Percentiles rank a stretch among this genome's conserved stretches.
phyloP scores from a whole-genome alignment of 2,797 vertebrate genomes.

The Galago senegalensis region DNA sequence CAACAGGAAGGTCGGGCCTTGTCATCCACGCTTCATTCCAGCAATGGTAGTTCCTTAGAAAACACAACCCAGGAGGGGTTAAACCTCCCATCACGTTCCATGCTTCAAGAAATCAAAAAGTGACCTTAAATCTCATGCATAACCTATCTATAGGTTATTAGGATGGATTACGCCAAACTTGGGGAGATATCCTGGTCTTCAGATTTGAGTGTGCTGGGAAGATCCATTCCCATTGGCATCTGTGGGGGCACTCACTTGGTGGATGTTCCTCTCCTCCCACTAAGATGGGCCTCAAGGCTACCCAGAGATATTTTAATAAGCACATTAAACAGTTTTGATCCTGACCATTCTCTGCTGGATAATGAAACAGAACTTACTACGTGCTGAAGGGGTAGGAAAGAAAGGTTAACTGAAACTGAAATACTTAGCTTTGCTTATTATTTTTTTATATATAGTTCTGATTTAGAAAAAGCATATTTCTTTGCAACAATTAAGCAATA shows the following conservation, averaged over 20 bases:
- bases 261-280: background rate
- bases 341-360: background rate
- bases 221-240: background rate
- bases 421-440: conserved; percentile 19
- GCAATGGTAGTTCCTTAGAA: conserved; percentile 97
- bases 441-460: background rate
- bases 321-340: background rate
- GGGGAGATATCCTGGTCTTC: background rate
- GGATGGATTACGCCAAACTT: background rate
- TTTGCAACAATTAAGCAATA: conserved; percentile 56
- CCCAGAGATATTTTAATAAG: background rate
- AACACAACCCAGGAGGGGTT: conserved; percentile 66
- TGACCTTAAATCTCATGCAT: accelerated
- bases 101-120: background rate
- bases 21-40: conserved; percentile 99
- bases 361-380: background rate
- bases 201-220: background rate
- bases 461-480: conserved; percentile 24
- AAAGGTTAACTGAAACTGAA: conserved; percentile 6
- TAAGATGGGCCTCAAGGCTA: background rate
- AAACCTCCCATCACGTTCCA: background rate
- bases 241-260: accelerated
- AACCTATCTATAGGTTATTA: background rate
- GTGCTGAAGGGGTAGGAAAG: background rate
- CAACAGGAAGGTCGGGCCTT: conserved; percentile 95